phyloP scores from a whole-genome alignment of 1,140 invertebrate genomes.

The Manduca sexta region DNA sequence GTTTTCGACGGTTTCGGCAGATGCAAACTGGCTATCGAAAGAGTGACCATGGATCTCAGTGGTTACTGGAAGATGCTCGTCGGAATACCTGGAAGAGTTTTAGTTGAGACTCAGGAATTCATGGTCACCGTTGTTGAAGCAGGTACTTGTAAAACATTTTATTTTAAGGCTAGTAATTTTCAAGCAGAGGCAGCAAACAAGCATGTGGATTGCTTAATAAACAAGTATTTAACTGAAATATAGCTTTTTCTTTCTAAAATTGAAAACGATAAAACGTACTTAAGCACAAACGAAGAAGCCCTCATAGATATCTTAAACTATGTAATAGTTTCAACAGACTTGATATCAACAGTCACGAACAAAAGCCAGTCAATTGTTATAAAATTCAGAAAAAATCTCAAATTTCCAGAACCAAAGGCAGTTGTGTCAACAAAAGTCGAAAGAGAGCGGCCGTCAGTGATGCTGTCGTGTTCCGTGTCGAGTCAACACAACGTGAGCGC shows the following conservation, averaged over 20 bases:
- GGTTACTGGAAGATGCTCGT: constrained; percentile 40
- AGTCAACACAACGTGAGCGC: constrained; percentile 17
- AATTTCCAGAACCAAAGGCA: constrained; percentile 30
- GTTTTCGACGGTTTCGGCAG: constrained; percentile 46
- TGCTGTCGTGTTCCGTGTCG: constrained; percentile 30
- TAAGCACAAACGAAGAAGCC: too few relatives aligned
- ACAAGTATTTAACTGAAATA: too few relatives aligned
- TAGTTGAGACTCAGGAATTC: constrained; percentile 23
- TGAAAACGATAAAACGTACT: too few relatives aligned
- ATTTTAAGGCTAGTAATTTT: not conserved
- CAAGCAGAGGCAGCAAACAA: too few relatives aligned
- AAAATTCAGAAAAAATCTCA: too few relatives aligned
- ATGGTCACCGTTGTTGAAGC: constrained; percentile 21
- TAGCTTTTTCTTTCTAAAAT: too few relatives aligned
- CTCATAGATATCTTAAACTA: too few relatives aligned
- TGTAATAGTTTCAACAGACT: too few relatives aligned
- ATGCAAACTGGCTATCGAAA: constrained; percentile 34
- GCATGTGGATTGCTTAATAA: too few relatives aligned
- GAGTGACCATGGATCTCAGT: constrained; percentile 25
- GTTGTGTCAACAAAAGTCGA: constrained; percentile 17
- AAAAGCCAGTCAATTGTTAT: too few relatives aligned
- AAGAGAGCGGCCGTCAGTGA: constrained; percentile 23
- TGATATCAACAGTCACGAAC: too few relatives aligned
- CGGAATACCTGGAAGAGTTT: constrained; percentile 33
- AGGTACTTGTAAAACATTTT: constrained; percentile 20